Base-by-base conservation (phyloP, 2,888 invertebrate genomes). In the Strigamia maritima region DNA sequence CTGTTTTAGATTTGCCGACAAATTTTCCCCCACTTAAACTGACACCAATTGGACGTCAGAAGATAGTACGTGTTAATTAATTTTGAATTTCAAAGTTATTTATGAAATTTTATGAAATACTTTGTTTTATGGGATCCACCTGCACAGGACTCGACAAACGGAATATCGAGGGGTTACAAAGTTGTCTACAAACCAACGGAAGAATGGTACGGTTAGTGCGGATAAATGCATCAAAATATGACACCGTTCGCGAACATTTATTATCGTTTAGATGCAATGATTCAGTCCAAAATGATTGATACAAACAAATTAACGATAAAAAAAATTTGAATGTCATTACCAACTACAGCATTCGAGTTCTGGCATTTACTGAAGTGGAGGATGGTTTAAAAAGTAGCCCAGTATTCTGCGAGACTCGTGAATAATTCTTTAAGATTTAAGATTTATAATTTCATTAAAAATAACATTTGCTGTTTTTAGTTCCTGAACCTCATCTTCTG, bases 361-460 rank as follows among this genome's bases (percentile, higher is more conserved):
- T 65, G 24, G 60, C 60, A 19, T 65, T 65, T 24, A 65, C 60
- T 0, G 22, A 65, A 65, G 60, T 65, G 4, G 60, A 22, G 2
- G 60, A 65, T 24, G 60, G 60, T 7, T 22, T 19, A 24, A 65
- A 65, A 22, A 65, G 60, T 19, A 12, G 8, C 19, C 22, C 60
- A n/a, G 12, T 65, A 19, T 65, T 10, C 22, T 65, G 60, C 60
- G 22, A 65, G 19, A 65, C 60, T 12, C 60, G 22, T 12, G 60
- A 65, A 65, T 22, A 65, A n/a, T n/a, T 19, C 22, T 22, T 65
- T 10, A 4, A 6, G 6, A 22, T 12, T 22, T 65, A 7, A 19
- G 19, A 75, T 70, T 76, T 70, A 75, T 77, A 81, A 65, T 24
- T 19, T 24, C n/a, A 54, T 75, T 10, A 4, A 44, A n/a, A n/a